phyloP scores from a whole-genome alignment of 53 echinoderm and acorn worm genomes.

The Pentamera pediparva region DNA sequence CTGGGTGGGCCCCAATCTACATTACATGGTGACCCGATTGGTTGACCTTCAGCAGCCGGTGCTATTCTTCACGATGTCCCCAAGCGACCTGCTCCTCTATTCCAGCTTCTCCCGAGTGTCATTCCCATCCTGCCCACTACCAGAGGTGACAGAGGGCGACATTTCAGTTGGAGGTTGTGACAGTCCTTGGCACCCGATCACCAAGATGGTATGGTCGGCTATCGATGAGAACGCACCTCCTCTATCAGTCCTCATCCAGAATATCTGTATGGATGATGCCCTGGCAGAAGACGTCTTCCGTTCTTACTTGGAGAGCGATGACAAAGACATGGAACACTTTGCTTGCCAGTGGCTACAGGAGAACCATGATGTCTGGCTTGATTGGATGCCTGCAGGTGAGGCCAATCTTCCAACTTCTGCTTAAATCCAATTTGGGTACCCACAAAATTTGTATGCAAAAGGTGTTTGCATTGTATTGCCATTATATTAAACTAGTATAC shows the following conservation, averaged over 20 bases:
- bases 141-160: slow-evolving; percentile 1
- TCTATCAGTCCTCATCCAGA: slow-evolving; percentile 44
- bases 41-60: slow-evolving; percentile 42
- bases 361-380: slow-evolving; percentile 50
- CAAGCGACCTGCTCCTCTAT: slow-evolving; percentile 52
- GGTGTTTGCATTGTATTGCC: no score
- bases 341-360: slow-evolving; percentile 66
- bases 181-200: slow-evolving; percentile 56
- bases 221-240: slow-evolving; percentile 52
- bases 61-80: slow-evolving; percentile 71
- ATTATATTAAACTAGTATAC: no score
- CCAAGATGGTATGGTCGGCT: slow-evolving; percentile 61
- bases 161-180: slow-evolving; percentile 56
- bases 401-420: not conserved
- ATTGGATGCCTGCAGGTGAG: slow-evolving; percentile 55
- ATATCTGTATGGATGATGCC: slow-evolving; percentile 39
- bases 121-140: slow-evolving; percentile 66
- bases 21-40: slow-evolving; percentile 42
- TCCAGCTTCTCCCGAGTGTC: slow-evolving; percentile 58
- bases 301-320: not conserved
- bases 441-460: no score
- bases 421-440: not conserved
- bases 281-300: not conserved
- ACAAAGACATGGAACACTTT: slow-evolving; percentile 28
- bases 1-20: slow-evolving; percentile 80